phyloP scores from a whole-genome alignment of 2,888 invertebrate species.

The Chloromyia formosa region DNA sequence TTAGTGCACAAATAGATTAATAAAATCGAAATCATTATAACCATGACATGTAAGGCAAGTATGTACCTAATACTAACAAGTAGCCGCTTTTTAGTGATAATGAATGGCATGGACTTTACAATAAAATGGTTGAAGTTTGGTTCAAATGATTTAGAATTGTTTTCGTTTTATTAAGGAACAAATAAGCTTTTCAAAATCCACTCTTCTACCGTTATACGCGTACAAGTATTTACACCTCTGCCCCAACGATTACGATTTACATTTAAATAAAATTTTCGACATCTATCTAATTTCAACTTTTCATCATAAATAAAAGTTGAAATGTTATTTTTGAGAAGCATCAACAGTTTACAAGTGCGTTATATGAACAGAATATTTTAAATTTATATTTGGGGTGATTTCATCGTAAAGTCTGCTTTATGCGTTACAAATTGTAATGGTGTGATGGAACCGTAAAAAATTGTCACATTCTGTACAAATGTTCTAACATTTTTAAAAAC shows the following conservation, averaged over 20 bases:
- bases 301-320: slow-evolving; percentile 27
- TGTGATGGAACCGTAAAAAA: slow-evolving; percentile 41
- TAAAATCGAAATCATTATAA: too few relatives aligned
- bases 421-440: slow-evolving; percentile 41
- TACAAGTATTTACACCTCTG: too few relatives aligned
- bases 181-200: too few relatives aligned
- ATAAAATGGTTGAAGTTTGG: too few relatives aligned
- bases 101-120: too few relatives aligned
- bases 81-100: too few relatives aligned
- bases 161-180: too few relatives aligned
- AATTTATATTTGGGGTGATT: slow-evolving; percentile 34
- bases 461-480: slow-evolving; percentile 38
- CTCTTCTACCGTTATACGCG: too few relatives aligned
- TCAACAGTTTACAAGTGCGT: slow-evolving; percentile 25
- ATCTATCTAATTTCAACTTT: slow-evolving; percentile 22
- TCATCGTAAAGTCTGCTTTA: slow-evolving; percentile 25
- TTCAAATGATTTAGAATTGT: too few relatives aligned
- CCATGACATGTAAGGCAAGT: too few relatives aligned
- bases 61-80: too few relatives aligned
- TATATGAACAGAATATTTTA: slow-evolving; percentile 28
- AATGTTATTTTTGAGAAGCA: not conserved
- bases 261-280: not conserved
- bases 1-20: too few relatives aligned
- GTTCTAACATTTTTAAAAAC: not conserved
- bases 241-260: not conserved